Conservation (phyloP, 2,797 vertebrate species). For the Sebastes taczanowskii region DNA sequence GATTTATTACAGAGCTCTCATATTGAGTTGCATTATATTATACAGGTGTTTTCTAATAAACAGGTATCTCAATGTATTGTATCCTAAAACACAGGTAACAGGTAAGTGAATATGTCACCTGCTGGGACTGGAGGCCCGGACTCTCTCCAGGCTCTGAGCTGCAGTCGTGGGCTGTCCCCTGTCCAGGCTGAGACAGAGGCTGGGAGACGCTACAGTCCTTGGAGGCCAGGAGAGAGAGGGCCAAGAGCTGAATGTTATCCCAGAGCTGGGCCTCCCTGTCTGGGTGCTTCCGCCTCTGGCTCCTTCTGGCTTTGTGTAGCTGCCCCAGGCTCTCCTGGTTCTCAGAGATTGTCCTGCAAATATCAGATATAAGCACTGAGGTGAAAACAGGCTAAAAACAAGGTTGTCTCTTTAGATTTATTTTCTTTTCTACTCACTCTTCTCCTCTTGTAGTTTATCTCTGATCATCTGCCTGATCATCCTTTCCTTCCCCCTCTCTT, state of each 20-base stretch:
- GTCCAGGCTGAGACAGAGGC: constrained; percentile 5
- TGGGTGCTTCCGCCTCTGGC: constrained; percentile 21
- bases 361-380: neutral
- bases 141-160: neutral
- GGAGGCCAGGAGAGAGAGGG: constrained; percentile 42
- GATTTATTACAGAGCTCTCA: neutral
- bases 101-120: constrained; percentile 25
- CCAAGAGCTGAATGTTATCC: constrained; percentile 28
- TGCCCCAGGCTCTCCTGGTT: constrained; percentile 80
- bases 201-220: constrained; percentile 13
- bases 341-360: constrained; percentile 78
- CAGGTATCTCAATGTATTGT: too few species aligned
- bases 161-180: neutral
- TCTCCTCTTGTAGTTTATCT: constrained; percentile 77
- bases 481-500: constrained; percentile 80
- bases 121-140: constrained; percentile 1
- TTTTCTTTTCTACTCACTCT: constrained; percentile 79
- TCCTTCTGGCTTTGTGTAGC: constrained; percentile 49
- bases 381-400: neutral
- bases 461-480: constrained; percentile 77
- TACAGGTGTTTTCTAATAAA: too few species aligned
- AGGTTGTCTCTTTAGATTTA: neutral
- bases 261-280: constrained; percentile 18
- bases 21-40: neutral
- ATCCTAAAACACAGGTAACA: neutral